Evolutionary conservation across 2,797 vertebrate genomes (phyloP).

Genomic region (Mus caroli): DNA sequence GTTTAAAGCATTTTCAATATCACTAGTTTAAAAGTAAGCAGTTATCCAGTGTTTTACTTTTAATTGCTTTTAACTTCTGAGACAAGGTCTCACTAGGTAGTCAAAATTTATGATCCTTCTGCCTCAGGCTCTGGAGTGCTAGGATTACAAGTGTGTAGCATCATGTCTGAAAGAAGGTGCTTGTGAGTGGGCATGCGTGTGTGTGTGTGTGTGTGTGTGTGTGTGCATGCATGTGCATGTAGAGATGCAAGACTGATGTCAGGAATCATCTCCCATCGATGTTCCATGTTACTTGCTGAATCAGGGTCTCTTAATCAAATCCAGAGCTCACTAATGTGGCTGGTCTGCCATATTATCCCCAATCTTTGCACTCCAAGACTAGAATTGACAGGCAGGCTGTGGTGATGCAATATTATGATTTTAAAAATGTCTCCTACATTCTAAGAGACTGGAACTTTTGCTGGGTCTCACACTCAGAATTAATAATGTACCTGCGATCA

Average conservation of each 20-base stretch:
- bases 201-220: background rate
- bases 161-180: background rate
- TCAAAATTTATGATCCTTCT: background rate
- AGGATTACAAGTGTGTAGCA: background rate
- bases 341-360: background rate
- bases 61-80: background rate
- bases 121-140: background rate
- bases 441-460: background rate
- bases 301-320: background rate
- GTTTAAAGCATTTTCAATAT: background rate
- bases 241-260: background rate
- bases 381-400: background rate
- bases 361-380: background rate
- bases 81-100: background rate
- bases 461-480: background rate
- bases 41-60: background rate
- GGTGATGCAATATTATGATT: background rate
- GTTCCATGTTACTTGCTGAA: background rate
- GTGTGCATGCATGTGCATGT: background rate
- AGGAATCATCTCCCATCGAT: background rate
- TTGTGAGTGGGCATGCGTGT: background rate
- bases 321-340: background rate
- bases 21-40: background rate
- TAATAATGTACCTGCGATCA: background rate
- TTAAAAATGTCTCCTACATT: background rate